Base-by-base conservation (phyloP, 2,888 invertebrate species). In the Phorcus lineatus region DNA sequence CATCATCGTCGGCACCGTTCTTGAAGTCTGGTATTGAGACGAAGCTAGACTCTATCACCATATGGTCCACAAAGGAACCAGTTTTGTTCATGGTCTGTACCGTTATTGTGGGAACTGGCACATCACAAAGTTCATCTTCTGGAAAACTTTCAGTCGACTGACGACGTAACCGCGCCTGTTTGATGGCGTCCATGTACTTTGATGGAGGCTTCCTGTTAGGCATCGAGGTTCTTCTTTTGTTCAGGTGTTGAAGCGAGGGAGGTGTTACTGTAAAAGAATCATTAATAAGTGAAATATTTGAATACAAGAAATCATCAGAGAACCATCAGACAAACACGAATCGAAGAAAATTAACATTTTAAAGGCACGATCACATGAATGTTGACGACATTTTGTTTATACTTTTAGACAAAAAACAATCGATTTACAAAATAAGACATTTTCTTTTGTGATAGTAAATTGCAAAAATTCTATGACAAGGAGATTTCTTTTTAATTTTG, bases 221-320 rank as follows among this genome's bases (percentile, higher is more conserved):
- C 52, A 79, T 74, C 19, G 85, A 79, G 17, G 85, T 87, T 79
- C 90, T 81, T 47, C 86, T 78, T 83, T 90, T 90, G 36, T 87
- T 90, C 62, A 90, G 80, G 81, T 88, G 90, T 53, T 82, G 83
- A 62, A 90, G 86, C 53, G 82, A 84, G n/a, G 88, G 87, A 62
- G 89, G 87, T 78, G 83, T 87, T 52, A 86, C 90, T 90, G 88
- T 53, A 88, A 85, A 17, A 78, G 0, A 57, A 78, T 28, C 77
- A 47, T 16, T 24, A 22, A 47, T 6, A 40, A 57, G n/a, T 52
- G 24, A 28, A n/a, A 53, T 19, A 74, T n/a, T 9, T n/a, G n/a
- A n/a, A 74, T 3, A 24, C n/a, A 22, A 7, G 70, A 36, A 47
- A 47, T 4, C 1, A 13, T 9, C 11, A 47, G 11, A 47, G 47